Base-by-base conservation (phyloP, 2,888 invertebrate genomes). In the Drosophila engyochracea region DNA sequence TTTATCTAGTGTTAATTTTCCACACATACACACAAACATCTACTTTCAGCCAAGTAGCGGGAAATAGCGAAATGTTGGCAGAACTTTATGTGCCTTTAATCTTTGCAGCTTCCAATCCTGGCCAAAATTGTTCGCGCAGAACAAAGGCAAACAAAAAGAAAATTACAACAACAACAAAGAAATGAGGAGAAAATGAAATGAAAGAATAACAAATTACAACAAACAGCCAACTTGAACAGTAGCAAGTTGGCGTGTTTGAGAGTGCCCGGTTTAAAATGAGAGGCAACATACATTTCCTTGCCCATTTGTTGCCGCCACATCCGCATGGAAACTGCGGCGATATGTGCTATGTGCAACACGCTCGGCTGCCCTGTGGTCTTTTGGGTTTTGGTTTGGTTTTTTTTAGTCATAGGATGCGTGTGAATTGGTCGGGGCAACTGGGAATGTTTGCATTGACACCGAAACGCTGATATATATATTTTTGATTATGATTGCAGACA, bases 1-100 rank as follows among this genome's bases (percentile, higher is more conserved):
- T 82, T 69, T 62, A 67, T 64, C 70, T 71, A 73, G 79, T 76
- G 83, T 67, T 85, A 82, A 84, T 86, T 85, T 85, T 31, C 54
- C 14, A 53, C 30, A 58, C 31, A 51, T 7, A 41, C 39, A 69
- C 54, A 53, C 22, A 25, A 19, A 28, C 7, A 69, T 7, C 31
- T 19, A 41, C 22, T 33, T 37, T 2, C 44, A 58, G 30, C 72
- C 83, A 74, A 85, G 82, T 67, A 79, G 79, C 79, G 70, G 79
- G 73, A 81, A 84, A 79, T 79, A 70, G 73, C 58, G 73, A 70
- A 81, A 71, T 65, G 67, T 70, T 76, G 37, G 33, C 57, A 35
- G 35, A 70, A 82, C 52, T 77, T 79, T 72, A 70, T 84, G 69
- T 71, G 70, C 62, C 71, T 65, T 75, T 73, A 71, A 81, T 76